A percentile compares a stretch with the other conserved stretches of the same genome.
Conservation (phyloP, 2,113 vertebrate species). For the Macquaria ambigua region DNA sequence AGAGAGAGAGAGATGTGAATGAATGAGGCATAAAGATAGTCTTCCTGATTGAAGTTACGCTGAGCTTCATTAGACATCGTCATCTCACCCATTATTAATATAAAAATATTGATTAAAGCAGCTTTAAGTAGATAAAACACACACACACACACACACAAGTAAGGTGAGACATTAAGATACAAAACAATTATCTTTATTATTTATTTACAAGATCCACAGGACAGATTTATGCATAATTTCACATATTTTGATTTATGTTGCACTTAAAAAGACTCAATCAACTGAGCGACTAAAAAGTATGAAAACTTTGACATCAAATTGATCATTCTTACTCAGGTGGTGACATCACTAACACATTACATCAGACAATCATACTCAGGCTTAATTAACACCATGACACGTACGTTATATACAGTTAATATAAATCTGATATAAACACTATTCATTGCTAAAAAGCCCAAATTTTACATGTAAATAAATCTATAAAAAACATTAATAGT, state of each 20-base stretch:
- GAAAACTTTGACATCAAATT: background rate
- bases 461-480: background rate
- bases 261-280: background rate
- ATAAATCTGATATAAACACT: background rate
- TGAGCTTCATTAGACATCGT: too few species aligned
- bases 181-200: background rate
- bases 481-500: background rate
- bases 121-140: background rate
- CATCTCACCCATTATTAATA: too few species aligned
- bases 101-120: background rate
- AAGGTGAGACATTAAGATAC: background rate
- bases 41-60: too few species aligned
- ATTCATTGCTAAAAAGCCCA: background rate
- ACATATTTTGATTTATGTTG: background rate
- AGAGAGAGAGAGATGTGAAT: too few species aligned
- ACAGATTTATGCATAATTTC: background rate
- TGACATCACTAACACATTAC: background rate
- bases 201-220: slow-evolving; percentile 31
- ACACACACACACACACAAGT: background rate
- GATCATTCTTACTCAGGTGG: background rate
- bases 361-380: background rate
- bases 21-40: too few species aligned
- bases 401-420: background rate
- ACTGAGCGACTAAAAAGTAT: background rate
- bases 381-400: background rate